Conservation (phyloP, 2,113 vertebrate species). For the Sprattus sprattus region DNA sequence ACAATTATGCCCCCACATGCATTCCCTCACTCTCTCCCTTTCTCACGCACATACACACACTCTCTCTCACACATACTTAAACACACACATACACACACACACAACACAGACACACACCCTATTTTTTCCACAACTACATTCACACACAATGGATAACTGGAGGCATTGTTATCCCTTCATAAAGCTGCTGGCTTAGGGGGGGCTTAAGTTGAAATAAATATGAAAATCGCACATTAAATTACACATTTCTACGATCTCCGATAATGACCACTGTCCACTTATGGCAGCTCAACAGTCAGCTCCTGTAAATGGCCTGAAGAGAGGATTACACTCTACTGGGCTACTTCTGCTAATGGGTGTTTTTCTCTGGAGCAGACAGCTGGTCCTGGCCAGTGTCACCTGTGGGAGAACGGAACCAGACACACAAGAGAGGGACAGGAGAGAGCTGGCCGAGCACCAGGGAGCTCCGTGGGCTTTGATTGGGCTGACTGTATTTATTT, state of each 20-base stretch:
- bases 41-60: neutral
- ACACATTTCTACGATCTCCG: neutral
- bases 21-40: neutral
- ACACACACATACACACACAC: conserved; percentile 1
- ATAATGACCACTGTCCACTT: neutral
- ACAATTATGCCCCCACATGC: neutral
- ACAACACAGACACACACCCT: neutral
- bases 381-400: neutral
- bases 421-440: neutral
- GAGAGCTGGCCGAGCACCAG: neutral
- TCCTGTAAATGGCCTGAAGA: neutral
- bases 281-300: neutral
- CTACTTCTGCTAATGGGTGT: neutral
- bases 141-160: neutral
- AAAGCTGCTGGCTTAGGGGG: neutral
- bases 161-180: neutral
- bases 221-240: conserved; percentile 1
- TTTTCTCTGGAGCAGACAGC: neutral
- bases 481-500: too few species aligned
- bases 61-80: neutral
- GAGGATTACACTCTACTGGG: neutral
- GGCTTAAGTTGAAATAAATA: neutral
- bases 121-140: neutral
- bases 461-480: neutral
- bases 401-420: neutral